Evolutionary conservation across 2,888 invertebrate genomes (phyloP).

Genomic region (Eilema depressum): DNA sequence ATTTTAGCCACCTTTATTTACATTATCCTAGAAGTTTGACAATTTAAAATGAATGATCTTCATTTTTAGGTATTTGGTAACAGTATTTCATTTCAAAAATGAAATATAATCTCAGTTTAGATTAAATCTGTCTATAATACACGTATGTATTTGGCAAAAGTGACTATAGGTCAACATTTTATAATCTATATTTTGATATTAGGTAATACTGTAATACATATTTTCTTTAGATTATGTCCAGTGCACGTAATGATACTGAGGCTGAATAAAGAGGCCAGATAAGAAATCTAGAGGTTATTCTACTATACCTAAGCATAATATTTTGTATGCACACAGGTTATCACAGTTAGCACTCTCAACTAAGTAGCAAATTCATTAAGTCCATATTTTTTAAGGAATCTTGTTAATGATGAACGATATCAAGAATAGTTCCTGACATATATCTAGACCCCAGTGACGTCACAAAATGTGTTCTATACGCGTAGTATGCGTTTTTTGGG

Average conservation of each 20-base stretch:
- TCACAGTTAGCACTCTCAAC: constrained; percentile 38
- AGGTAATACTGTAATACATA: neutral
- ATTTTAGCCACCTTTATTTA: constrained; percentile 12
- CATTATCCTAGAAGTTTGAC: constrained; percentile 20
- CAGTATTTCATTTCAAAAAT: constrained; percentile 34
- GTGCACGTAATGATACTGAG: neutral
- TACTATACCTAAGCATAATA: constrained; percentile 4
- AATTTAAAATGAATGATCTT: constrained; percentile 20
- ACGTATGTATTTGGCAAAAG: neutral
- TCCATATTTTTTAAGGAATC: constrained; percentile 36
- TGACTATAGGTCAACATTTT: neutral
- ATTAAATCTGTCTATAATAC: neutral
- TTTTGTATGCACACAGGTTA: constrained; percentile 25
- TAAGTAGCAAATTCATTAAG: constrained; percentile 40
- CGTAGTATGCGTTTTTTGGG: too few species aligned
- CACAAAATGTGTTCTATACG: too few species aligned
- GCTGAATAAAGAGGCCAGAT: constrained; percentile 10
- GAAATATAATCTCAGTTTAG: constrained; percentile 33
- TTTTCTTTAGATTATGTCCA: neutral
- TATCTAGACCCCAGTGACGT: too few species aligned
- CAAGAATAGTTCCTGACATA: neutral
- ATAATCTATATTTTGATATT: neutral
- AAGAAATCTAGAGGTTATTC: neutral
- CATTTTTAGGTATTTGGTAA: constrained; percentile 19
- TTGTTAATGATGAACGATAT: constrained; percentile 38